A percentile compares a stretch with the other conserved stretches of the same genome.
These are phyloP conservation scores for Aepyceros melampus DNA, from an alignment of 2,113 vertebrate genomes.

Conservation along the genomic window DNA sequence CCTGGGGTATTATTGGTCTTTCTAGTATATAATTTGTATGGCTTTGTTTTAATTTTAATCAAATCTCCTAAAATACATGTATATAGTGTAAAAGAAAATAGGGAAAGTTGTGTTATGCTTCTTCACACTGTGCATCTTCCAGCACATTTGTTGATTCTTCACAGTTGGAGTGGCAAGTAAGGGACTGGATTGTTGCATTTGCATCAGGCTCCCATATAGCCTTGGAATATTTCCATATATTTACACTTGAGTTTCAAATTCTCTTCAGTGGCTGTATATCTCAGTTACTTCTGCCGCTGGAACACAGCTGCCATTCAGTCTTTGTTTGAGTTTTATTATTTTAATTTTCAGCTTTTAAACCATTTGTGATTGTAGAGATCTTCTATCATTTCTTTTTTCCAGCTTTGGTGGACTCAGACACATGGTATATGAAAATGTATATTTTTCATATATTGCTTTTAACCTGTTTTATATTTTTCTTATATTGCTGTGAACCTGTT, in stretches of 20 bases:
- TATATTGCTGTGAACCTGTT: background rate
- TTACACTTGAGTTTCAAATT: background rate
- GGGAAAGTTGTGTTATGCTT: background rate
- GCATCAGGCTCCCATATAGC: background rate
- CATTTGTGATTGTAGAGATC: background rate
- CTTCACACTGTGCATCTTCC: background rate
- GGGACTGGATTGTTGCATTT: background rate
- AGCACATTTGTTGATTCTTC: background rate
- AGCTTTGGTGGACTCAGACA: background rate
- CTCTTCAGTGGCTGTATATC: background rate
- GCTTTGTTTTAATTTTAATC: conserved; percentile 11
- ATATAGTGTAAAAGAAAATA: background rate
- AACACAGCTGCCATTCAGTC: background rate
- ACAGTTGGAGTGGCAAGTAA: background rate
- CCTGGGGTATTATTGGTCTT: background rate
- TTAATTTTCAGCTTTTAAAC: background rate
- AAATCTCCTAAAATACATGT: background rate
- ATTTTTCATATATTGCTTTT: background rate
- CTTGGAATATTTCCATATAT: background rate
- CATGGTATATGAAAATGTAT: background rate
- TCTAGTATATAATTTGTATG: background rate
- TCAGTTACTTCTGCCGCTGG: background rate
- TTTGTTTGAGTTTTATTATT: background rate
- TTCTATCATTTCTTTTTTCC: background rate
- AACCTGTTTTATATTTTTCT: background rate